Evolutionary conservation across 1,140 invertebrate genomes (phyloP).

Genomic region (Oreohelix idahoensis): DNA sequence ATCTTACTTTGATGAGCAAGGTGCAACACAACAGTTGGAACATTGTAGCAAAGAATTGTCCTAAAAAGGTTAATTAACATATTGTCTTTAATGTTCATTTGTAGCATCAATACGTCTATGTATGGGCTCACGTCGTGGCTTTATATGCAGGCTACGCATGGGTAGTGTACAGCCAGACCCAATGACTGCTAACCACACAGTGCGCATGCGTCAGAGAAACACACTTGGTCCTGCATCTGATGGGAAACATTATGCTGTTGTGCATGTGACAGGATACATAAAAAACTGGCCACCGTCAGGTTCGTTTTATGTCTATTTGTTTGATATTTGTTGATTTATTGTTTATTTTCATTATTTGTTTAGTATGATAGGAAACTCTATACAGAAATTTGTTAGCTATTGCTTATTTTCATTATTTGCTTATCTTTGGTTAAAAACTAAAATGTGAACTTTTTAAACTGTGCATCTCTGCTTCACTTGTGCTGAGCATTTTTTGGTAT

Average conservation of each 20-base stretch:
- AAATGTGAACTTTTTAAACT: too few species aligned
- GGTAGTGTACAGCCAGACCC: conserved; percentile 78
- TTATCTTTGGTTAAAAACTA: too few species aligned
- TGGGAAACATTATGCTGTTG: conserved; percentile 94
- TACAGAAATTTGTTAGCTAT: too few species aligned
- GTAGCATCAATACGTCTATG: conserved; percentile 94
- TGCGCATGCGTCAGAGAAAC: conserved; percentile 79
- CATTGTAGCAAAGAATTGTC: too few species aligned
- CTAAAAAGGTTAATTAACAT: background rate
- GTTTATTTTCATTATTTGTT: too few species aligned
- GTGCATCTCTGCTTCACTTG: too few species aligned
- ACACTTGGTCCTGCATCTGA: conserved; percentile 92
- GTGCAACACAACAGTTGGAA: too few species aligned
- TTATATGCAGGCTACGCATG: conserved; percentile 98
- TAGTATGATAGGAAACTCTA: too few species aligned
- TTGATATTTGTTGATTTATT: too few species aligned
- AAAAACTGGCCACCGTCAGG: conserved; percentile 99
- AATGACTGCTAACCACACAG: conserved; percentile 70
- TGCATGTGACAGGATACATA: conserved; percentile 99
- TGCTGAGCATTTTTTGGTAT: too few species aligned
- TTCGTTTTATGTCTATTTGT: conserved; percentile 61
- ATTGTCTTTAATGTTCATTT: conserved; percentile 42
- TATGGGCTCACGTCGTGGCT: conserved; percentile 97
- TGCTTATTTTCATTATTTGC: too few species aligned
- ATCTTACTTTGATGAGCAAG: too few species aligned